phyloP scores from a whole-genome alignment of 1,140 invertebrate genomes.

The Tetranychus urticae region DNA sequence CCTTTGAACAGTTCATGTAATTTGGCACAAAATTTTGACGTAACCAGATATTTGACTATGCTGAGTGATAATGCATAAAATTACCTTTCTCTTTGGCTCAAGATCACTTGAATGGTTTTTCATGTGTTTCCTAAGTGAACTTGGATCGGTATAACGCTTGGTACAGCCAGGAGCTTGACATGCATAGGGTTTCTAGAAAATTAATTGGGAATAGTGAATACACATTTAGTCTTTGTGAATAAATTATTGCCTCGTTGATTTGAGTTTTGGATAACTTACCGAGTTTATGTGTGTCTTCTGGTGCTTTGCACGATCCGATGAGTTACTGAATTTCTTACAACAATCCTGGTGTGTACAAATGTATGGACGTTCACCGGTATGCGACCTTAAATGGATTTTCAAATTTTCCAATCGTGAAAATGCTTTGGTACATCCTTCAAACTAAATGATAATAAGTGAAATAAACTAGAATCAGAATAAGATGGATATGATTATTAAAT shows the following conservation, averaged over 20 bases:
- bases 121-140: constrained; percentile 64
- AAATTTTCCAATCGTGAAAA: constrained; percentile 86
- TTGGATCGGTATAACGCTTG: constrained; percentile 80
- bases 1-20: too few species aligned
- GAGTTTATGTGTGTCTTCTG: constrained; percentile 76
- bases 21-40: too few species aligned
- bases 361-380: constrained; percentile 96
- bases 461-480: not conserved
- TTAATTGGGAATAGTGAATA: not conserved
- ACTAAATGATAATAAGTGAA: not conserved
- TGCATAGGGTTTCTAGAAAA: constrained; percentile 59
- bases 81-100: too few species aligned
- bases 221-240: not conserved
- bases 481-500: not conserved
- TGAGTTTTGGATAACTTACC: constrained; percentile 29
- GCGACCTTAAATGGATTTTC: constrained; percentile 87
- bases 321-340: constrained; percentile 96
- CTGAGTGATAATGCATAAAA: too few species aligned
- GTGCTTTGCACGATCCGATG: constrained; percentile 92
- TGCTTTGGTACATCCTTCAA: constrained; percentile 47
- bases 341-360: constrained; percentile 45
- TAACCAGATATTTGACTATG: too few species aligned
- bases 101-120: not conserved
- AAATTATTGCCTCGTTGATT: too few species aligned
- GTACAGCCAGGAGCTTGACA: constrained; percentile 61